A percentile compares a stretch with the other conserved stretches of the same genome.
phyloP scores from a whole-genome alignment of 2,113 vertebrate species.

The Labrus mixtus region DNA sequence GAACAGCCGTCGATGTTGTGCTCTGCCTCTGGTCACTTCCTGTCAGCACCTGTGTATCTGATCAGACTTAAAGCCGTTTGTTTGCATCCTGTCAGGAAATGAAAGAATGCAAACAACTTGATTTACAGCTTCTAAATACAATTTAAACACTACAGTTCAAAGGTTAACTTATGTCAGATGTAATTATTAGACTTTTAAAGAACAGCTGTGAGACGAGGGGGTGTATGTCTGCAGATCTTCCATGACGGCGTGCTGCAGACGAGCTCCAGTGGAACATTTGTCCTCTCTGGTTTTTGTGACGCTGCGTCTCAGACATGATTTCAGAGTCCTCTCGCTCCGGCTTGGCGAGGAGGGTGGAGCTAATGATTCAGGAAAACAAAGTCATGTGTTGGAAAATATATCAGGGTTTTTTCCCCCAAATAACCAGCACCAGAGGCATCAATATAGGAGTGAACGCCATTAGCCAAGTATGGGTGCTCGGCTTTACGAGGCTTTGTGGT shows the following conservation, averaged over 20 bases:
- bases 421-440: conserved; percentile 62
- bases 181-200: background rate
- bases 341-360: conserved; percentile 44
- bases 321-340: conserved; percentile 28
- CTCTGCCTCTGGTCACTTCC: too few relatives aligned
- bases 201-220: background rate
- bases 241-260: conserved; percentile 21
- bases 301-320: conserved; percentile 55
- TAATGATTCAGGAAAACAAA: conserved; percentile 68
- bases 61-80: too few relatives aligned
- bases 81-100: too few relatives aligned
- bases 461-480: conserved; percentile 59
- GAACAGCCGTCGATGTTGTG: too few relatives aligned
- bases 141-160: too few relatives aligned
- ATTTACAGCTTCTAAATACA: too few relatives aligned
- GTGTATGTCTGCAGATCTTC: conserved; percentile 39
- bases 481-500: conserved; percentile 80
- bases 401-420: conserved; percentile 71
- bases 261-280: conserved; percentile 18
- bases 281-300: conserved; percentile 25
- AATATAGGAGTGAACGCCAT: conserved; percentile 52
- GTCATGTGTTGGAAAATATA: conserved; percentile 70
- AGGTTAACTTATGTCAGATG: too few relatives aligned
- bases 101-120: too few relatives aligned
- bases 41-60: too few relatives aligned